Evolutionary conservation across 1,140 invertebrate species (phyloP).

Genomic region (Lutraria rhynchaena): DNA sequence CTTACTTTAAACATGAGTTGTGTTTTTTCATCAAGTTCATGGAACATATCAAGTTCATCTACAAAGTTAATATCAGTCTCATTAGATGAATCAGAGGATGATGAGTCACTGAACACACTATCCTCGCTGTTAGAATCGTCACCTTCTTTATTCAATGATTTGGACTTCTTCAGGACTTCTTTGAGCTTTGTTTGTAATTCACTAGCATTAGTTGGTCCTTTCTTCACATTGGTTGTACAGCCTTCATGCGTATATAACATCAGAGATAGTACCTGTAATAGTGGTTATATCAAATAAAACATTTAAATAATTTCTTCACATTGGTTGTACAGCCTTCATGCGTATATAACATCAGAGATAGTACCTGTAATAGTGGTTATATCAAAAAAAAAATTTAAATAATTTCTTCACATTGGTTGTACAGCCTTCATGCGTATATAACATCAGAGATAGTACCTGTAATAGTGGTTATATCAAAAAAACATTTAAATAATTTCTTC

Average conservation of each 20-base stretch:
- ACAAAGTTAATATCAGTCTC: conserved; percentile 58
- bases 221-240: conserved; percentile 57
- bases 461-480: not conserved
- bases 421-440: conserved; percentile 76
- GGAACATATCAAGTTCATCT: conserved; percentile 63
- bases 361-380: no score
- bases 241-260: conserved; percentile 79
- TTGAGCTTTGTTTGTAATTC: conserved; percentile 42
- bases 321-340: conserved; percentile 65
- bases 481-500: not conserved
- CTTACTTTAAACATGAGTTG: conserved; percentile 74
- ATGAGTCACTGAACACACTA: conserved; percentile 33
- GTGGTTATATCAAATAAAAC: no score
- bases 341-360: conserved; percentile 80
- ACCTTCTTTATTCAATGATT: conserved; percentile 43
- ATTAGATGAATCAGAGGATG: conserved; percentile 57
- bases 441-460: conserved; percentile 80
- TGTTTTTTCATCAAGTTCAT: conserved; percentile 73
- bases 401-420: conserved; percentile 59
- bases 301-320: not conserved
- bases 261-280: conserved; percentile 77
- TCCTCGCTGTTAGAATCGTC: conserved; percentile 56
- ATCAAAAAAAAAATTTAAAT: no score
- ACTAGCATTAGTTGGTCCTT: not conserved
- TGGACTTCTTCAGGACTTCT: conserved; percentile 58